Evolutionary conservation across 1,140 invertebrate species (phyloP), one percentile per base, ranked within the genome.

Genomic region (Tetramorium simillimum): DNA sequence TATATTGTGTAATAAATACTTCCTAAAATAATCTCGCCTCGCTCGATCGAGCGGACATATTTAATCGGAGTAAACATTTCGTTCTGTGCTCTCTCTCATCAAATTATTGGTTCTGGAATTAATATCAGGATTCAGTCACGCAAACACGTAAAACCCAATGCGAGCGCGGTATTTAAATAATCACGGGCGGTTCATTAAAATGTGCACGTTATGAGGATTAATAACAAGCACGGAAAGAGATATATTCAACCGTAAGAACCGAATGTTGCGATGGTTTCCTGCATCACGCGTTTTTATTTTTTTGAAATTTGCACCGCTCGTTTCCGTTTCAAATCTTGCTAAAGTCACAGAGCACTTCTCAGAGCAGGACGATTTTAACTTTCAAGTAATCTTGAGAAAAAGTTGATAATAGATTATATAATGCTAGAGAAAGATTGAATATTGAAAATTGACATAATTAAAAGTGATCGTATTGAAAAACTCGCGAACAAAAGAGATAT

Each of bases 101-200:
- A 84, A 84, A 84, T 84, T 84, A 84, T 84, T 84, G 53, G 80
- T 58, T 60, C 80, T 53, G 80, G 69, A 84, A 75, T 84, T 84
- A 75, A 84, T 84, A 84, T 84, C 69, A 84, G 80, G 43, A 49
- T 75, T 75, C 69, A 73, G 80, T 84, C 80, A 84, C 80, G 80
- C 69, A 84, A 82, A 82, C 80, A 73, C 67, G 24, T 73, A 60
- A 84, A 84, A 60, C 28, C n/a, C 69, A n/a, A 73, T 56, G 69
- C 56, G 40, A 84, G 62, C 43, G 80, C 80, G 69, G 40, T 75
- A 84, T 56, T 84, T 84, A 84, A 84, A 84, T 84, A 84, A 84
- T 84, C 80, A 84, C 80, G 53, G 43, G 80, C 53, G 69, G 53
- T 60, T 84, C 69, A 84, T 84, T 84, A 84, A 84, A 84, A 84